phyloP scores from a whole-genome alignment of 2,113 vertebrate species.

The Archocentrus centrarchus region DNA sequence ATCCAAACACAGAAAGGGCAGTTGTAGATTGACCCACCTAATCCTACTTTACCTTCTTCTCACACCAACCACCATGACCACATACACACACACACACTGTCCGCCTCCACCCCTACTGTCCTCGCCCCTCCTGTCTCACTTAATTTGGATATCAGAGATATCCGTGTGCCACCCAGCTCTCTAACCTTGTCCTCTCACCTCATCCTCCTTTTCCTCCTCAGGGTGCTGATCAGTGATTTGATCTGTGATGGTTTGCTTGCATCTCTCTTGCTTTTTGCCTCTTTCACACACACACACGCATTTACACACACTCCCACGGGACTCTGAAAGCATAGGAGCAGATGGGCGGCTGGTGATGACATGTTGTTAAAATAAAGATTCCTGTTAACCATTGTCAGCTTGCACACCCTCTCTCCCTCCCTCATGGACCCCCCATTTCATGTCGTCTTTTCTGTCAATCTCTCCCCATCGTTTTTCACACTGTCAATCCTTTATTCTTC shows the following conservation, averaged over 20 bases:
- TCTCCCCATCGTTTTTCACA: conserved; percentile 17
- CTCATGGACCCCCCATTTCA: conserved; percentile 28
- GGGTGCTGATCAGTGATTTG: conserved; percentile 66
- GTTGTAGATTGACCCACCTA: conserved; percentile 59
- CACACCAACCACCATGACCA: background rate
- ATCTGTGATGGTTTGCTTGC: conserved; percentile 63
- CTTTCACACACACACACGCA: conserved; percentile 23
- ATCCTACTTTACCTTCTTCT: conserved; percentile 54
- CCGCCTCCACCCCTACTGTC: conserved; percentile 29
- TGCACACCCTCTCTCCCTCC: conserved; percentile 19
- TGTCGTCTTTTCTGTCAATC: conserved; percentile 42
- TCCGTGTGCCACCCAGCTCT: conserved; percentile 53
- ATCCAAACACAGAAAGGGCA: conserved; percentile 58
- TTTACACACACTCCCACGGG: conserved; percentile 58
- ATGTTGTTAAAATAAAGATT: conserved; percentile 82
- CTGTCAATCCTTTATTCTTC: conserved; percentile 8
- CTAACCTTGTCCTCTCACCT: conserved; percentile 57
- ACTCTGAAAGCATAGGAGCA: conserved; percentile 76
- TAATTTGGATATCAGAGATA: conserved; percentile 45
- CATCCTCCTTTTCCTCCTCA: conserved; percentile 30
- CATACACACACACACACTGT: conserved; percentile 9
- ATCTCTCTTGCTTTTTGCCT: conserved; percentile 16
- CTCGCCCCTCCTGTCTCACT: conserved; percentile 22
- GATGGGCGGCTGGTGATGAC: conserved; percentile 80
- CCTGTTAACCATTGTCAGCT: conserved; percentile 74